These are phyloP conservation scores for Cossypha heuglini DNA, from an alignment of 2,797 vertebrate species.

Conservation along the genomic window DNA sequence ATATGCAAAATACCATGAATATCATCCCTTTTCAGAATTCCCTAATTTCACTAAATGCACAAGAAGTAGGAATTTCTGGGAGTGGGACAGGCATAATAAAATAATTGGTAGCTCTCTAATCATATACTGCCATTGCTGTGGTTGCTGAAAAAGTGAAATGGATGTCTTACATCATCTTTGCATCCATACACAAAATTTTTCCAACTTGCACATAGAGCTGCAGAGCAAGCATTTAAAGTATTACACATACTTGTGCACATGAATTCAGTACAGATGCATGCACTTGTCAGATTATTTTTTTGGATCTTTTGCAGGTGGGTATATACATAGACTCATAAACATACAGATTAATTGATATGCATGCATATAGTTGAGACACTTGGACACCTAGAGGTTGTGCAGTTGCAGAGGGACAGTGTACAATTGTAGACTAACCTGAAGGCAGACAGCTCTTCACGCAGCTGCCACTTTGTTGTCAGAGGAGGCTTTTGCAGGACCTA, in stretches of 20 bases:
- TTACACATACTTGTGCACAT: fast-evolving
- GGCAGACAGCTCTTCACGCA: neutral
- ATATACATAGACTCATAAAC: neutral
- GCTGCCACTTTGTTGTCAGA: fast-evolving
- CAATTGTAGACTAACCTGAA: neutral
- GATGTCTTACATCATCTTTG: neutral
- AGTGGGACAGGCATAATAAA: neutral
- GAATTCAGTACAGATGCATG: neutral
- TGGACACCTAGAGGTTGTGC: neutral
- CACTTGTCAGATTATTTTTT: neutral
- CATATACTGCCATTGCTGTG: neutral
- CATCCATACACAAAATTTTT: neutral
- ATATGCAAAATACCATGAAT: neutral
- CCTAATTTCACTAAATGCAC: fast-evolving
- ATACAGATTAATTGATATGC: neutral
- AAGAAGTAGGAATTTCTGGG: neutral
- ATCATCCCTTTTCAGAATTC: neutral
- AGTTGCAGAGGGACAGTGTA: neutral
- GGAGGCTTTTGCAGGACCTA: neutral
- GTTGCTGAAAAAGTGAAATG: neutral
- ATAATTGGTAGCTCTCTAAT: neutral
- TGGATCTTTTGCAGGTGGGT: neutral
- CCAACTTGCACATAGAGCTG: neutral
- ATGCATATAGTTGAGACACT: neutral
- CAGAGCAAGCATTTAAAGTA: neutral